A percentile compares a stretch with the other conserved stretches of the same genome.
Evolutionary conservation across 2,888 invertebrate genomes (phyloP).

Genomic region (Tinea trinotella): DNA sequence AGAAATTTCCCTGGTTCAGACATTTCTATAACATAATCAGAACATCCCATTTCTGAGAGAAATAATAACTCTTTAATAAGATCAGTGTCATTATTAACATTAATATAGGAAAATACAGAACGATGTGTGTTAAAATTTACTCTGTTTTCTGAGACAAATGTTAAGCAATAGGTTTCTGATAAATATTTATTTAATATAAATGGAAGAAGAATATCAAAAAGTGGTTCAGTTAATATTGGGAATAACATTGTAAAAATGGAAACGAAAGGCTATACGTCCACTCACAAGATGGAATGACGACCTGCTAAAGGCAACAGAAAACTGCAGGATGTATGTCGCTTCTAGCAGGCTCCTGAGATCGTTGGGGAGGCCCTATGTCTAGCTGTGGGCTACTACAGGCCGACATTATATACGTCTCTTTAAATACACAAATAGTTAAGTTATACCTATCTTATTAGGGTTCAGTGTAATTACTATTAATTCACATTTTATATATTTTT

Average conservation of each 20-base stretch:
- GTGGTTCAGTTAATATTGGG: background rate
- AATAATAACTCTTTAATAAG: conserved; percentile 35
- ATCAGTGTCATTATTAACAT: conserved; percentile 29
- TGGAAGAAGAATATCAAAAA: conserved; percentile 43
- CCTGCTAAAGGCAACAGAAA: too few relatives aligned
- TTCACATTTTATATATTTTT: too few relatives aligned
- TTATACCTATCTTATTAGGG: too few relatives aligned
- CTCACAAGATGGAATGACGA: too few relatives aligned
- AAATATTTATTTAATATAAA: conserved; percentile 42
- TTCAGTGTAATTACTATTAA: too few relatives aligned
- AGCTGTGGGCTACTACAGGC: too few relatives aligned
- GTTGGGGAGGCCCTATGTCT: too few relatives aligned
- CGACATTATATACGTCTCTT: too few relatives aligned
- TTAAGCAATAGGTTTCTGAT: conserved; percentile 43
- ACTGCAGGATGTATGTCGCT: too few relatives aligned
- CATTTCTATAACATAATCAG: conserved; percentile 54
- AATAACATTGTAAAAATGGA: background rate
- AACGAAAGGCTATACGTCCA: too few relatives aligned
- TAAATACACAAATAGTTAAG: too few relatives aligned
- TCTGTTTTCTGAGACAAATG: conserved; percentile 40
- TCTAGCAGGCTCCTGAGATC: too few relatives aligned
- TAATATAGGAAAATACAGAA: conserved; percentile 33
- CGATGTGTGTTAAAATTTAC: conserved; percentile 29
- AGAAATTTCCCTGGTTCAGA: conserved; percentile 47
- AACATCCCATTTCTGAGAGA: conserved; percentile 58